Evolutionary conservation across 2,797 vertebrate species (phyloP), one percentile per base, ranked within the genome.

Genomic region (Pampus argenteus): DNA sequence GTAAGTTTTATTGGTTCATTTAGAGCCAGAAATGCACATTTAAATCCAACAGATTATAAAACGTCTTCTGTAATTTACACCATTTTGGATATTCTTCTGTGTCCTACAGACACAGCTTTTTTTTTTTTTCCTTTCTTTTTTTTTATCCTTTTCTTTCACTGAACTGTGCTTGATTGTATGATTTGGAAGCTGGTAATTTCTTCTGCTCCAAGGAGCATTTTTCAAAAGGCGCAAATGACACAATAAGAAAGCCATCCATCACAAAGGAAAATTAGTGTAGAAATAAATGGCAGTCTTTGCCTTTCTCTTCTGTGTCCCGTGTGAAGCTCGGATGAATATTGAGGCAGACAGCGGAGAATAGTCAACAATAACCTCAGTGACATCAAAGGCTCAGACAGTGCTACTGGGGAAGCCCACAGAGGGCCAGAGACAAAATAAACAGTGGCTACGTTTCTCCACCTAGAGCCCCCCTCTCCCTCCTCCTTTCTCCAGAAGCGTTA

Each of bases 221-320:
- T 88, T 94, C 90, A 93, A 93, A 91, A 93, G 90, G 89, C 88
- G 71, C 90, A 93, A 93, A 92, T 90, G 90, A 89, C 89, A 94
- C 93, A 94, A 94, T 93, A 90, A 93, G 93, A 94, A 93, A 94
- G 89, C 90, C 91, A 94, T 95, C 91, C 91, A 94, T 95, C 93
- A 93, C 91, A 93, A 93, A 92, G 89, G 89, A 93, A 94, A 95
- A 94, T 94, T 90, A 93, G 92, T 86, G 92, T 88, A 93, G 90
- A 86, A 93, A 94, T 94, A 94, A 94, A 93, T 90, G 88, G 86
- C 85, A 78, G 88, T 63, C 79, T 88, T 62, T 82, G 71, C 76
- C 76, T 88, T 79, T 81, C 65, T 69, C 68, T 34, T 81, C 83
- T 51, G 61, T 49, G 79, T 88, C 89, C 85, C 74, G 62, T 82